Evolutionary conservation across 1,140 invertebrate species (phyloP).

Genomic region (Listronotus oregonensis): DNA sequence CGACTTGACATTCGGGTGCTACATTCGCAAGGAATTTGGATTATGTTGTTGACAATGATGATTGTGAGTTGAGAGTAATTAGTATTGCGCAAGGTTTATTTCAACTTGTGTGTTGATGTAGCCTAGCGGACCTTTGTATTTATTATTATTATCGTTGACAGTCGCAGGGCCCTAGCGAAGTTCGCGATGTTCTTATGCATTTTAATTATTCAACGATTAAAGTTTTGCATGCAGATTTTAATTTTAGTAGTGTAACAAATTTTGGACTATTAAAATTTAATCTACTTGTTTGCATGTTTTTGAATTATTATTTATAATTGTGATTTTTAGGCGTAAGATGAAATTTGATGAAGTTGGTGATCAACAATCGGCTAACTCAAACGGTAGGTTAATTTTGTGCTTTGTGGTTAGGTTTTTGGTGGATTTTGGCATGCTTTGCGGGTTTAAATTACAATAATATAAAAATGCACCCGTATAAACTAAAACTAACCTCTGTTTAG

Average conservation of each 20-base stretch:
- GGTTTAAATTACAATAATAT: too few relatives aligned
- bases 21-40: neutral
- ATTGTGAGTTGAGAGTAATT: neutral
- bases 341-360: conserved; percentile 16
- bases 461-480: too few relatives aligned
- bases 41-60: neutral
- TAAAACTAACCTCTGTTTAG: too few relatives aligned
- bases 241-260: neutral
- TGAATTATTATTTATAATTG: conserved; percentile 10
- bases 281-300: neutral
- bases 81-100: conserved; percentile 9
- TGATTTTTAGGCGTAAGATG: conserved; percentile 32
- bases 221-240: neutral
- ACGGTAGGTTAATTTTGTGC: conserved; percentile 20
- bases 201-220: neutral
- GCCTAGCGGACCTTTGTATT: neutral
- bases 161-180: neutral
- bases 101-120: conserved; percentile 6
- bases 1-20: too few relatives aligned
- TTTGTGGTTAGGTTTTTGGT: neutral
- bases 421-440: too few relatives aligned
- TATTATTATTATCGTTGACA: neutral
- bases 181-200: neutral
- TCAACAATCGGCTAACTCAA: conserved; percentile 13
- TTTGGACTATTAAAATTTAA: neutral